A percentile compares a stretch with the other conserved stretches of the same genome.
phyloP scores from a whole-genome alignment of 2,797 vertebrate genomes.

The Schizopygopsis pylzovi region DNA sequence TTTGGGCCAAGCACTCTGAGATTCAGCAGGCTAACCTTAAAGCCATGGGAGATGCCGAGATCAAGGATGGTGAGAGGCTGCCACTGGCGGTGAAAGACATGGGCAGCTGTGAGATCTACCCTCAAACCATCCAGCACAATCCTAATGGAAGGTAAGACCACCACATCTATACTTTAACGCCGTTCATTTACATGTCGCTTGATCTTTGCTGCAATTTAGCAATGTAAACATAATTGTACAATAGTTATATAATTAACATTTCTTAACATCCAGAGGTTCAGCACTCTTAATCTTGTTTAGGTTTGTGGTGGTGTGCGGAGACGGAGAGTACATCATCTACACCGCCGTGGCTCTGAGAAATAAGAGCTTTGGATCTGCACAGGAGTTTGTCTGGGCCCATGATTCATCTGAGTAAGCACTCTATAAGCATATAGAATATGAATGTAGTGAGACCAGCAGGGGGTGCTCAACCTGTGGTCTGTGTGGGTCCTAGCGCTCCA shows the following conservation, averaged over 20 bases:
- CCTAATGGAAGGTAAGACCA: slow-evolving; percentile 91
- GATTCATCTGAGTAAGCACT: slow-evolving; percentile 97
- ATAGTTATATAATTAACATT: no score
- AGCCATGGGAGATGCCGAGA: slow-evolving; percentile 97
- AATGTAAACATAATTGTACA: neutral
- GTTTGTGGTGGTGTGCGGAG: slow-evolving; percentile 96
- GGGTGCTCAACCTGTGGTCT: no score
- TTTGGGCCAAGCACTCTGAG: slow-evolving; percentile 98
- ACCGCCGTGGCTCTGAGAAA: slow-evolving; percentile 98
- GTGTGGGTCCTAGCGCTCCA: no score
- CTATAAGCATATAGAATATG: neutral
- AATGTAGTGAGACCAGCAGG: neutral
- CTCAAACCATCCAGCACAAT: slow-evolving; percentile 98
- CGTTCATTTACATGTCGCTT: neutral
- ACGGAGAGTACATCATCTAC: slow-evolving; percentile 87
- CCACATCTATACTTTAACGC: neutral
- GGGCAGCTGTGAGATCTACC: slow-evolving; percentile 99
- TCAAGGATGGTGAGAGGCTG: slow-evolving; percentile 95
- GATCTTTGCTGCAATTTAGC: neutral
- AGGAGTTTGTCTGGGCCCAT: slow-evolving; percentile 98
- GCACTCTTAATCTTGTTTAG: slow-evolving; percentile 66
- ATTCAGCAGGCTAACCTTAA: slow-evolving; percentile 97
- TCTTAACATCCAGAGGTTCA: no score
- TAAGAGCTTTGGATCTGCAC: slow-evolving; percentile 97
- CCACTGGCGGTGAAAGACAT: slow-evolving; percentile 97